A percentile compares a stretch with the other conserved stretches of the same genome.
Evolutionary conservation across 2,797 vertebrate genomes (phyloP).

Genomic region (Pipistrellus nathusii): DNA sequence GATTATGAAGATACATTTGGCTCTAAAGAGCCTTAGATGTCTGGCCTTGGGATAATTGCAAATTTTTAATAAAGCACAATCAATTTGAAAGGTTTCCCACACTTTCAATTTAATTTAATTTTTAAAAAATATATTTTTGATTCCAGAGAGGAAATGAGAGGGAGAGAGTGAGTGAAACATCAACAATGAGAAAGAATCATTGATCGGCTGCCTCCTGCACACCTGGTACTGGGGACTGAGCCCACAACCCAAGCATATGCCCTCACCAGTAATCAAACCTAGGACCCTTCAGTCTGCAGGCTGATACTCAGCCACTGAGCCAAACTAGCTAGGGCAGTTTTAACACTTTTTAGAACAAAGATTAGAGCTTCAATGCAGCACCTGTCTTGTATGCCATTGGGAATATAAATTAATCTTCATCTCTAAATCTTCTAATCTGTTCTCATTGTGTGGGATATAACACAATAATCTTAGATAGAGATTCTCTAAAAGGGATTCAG

Average conservation of each 20-base stretch:
- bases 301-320: too few species aligned
- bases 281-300: too few species aligned
- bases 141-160: too few species aligned
- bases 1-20: not conserved
- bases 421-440: conserved; percentile 6
- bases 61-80: not conserved
- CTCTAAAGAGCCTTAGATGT: conserved; percentile 14
- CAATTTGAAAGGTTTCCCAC: not conserved
- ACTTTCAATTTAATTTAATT: not conserved
- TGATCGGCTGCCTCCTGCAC: too few species aligned
- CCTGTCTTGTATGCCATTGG: not conserved
- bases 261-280: too few species aligned
- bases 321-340: too few species aligned
- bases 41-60: not conserved
- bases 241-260: too few species aligned
- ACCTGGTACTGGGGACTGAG: too few species aligned
- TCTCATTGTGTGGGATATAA: not conserved
- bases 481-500: not conserved
- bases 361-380: not conserved
- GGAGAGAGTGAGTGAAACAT: too few species aligned
- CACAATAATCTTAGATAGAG: not conserved
- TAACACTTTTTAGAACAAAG: conserved; percentile 29
- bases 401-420: conserved; percentile 5
- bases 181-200: too few species aligned
- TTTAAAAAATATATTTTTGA: not conserved